Percentiles rank a stretch among this genome's conserved stretches.
These are phyloP conservation scores for Phenganax stokvisi DNA, from an alignment of 92 coral and sea anemone species.

Conservation along the genomic window DNA sequence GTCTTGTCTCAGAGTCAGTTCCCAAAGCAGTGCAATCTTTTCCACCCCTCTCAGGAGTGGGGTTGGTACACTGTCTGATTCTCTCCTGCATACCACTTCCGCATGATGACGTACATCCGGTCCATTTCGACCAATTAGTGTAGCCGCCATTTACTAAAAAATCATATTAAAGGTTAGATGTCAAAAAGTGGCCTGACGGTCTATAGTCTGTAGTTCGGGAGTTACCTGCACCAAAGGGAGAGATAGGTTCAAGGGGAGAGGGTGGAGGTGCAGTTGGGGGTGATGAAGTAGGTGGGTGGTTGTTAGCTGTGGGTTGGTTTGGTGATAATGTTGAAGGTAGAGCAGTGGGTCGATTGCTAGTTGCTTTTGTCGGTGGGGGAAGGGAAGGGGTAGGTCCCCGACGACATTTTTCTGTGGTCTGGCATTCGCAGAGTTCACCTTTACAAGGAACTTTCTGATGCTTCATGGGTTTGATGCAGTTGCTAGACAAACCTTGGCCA, in stretches of 20 bases:
- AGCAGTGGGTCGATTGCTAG: slow-evolving; percentile 67
- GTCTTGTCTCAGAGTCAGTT: slow-evolving; percentile 58
- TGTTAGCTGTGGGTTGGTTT: too few species aligned
- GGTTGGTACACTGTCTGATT: slow-evolving; percentile 82
- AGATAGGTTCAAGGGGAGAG: slow-evolving; percentile 3
- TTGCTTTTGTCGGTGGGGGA: slow-evolving; percentile 85
- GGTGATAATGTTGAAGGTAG: slow-evolving; percentile 33
- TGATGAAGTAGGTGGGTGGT: slow-evolving; percentile 17
- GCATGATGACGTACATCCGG: slow-evolving; percentile 83
- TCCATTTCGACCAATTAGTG: slow-evolving; percentile 87
- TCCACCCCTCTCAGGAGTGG: slow-evolving; percentile 87
- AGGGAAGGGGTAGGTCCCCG: slow-evolving; percentile 34
- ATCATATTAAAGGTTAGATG: background rate
- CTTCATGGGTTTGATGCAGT: background rate
- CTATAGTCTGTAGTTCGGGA: background rate
- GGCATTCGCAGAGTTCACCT: slow-evolving; percentile 46
- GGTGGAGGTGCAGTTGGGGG: slow-evolving; percentile 17
- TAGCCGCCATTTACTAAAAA: slow-evolving; percentile 77
- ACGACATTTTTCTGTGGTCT: slow-evolving; percentile 28
- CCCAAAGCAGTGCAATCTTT: slow-evolving; percentile 78
- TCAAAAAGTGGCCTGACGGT: too few species aligned
- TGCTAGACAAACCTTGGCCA: slow-evolving; percentile 54
- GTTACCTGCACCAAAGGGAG: slow-evolving; percentile 41
- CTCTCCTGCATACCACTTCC: slow-evolving; percentile 79
- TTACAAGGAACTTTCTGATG: slow-evolving; percentile 49